Conservation (phyloP, 1,140 invertebrate genomes). For the Pachyrhynchus sulphureomaculatus region DNA sequence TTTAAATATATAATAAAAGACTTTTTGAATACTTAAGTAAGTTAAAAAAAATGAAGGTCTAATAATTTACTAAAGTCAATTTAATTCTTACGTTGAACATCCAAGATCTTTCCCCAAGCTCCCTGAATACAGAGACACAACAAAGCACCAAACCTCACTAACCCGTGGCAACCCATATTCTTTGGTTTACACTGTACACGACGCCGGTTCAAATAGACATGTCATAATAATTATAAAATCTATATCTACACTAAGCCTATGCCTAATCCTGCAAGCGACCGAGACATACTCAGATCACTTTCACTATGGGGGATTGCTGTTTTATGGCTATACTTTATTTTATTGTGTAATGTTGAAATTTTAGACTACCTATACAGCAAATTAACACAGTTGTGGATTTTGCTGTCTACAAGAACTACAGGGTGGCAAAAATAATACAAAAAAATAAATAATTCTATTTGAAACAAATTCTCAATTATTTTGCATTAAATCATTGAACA, state of each 20-base stretch:
- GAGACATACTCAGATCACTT: constrained; percentile 22
- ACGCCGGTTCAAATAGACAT: constrained; percentile 22
- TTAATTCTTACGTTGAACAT: constrained; percentile 26
- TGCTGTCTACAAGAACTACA: no score
- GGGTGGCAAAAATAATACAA: no score
- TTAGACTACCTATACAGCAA: neutral
- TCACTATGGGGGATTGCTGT: constrained; percentile 21
- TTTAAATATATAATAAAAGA: no score
- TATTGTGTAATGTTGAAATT: constrained; percentile 16
- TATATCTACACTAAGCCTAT: constrained; percentile 3
- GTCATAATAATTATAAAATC: constrained; percentile 18
- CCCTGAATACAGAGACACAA: constrained; percentile 2
- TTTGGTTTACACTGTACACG: constrained; percentile 9
- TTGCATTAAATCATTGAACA: no score
- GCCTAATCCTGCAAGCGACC: constrained; percentile 16
- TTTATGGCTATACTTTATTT: neutral
- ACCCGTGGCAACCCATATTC: constrained; percentile 9
- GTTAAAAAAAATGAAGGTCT: no score
- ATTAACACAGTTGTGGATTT: no score
- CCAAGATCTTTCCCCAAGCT: constrained; percentile 14
- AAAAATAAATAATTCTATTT: no score
- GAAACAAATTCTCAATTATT: no score
- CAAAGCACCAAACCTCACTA: neutral
- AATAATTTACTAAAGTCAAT: no score
- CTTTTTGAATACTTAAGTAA: no score